Evolutionary conservation across 2,113 vertebrate species (phyloP).

Genomic region (Chascanopsetta lugubris): DNA sequence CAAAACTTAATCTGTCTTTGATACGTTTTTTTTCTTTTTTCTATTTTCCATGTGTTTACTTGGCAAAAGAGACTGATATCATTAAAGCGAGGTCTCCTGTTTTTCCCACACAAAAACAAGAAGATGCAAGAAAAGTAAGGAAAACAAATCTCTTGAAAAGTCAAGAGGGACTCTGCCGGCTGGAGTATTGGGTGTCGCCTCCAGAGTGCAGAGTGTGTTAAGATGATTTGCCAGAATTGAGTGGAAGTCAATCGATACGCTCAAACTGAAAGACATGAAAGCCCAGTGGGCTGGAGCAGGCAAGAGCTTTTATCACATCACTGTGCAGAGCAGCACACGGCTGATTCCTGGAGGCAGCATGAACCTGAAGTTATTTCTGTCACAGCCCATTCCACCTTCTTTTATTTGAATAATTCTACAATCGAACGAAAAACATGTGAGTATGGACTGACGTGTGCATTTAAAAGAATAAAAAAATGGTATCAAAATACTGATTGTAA

Average conservation of each 20-base stretch:
- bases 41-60: no score
- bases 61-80: no score
- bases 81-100: no score
- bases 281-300: not conserved
- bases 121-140: not conserved
- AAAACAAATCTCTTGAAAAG: not conserved
- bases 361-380: no score
- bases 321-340: not conserved
- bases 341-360: not conserved
- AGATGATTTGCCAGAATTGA: not conserved
- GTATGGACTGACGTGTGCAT: no score
- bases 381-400: no score
- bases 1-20: no score
- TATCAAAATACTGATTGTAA: no score
- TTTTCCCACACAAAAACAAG: not conserved
- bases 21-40: no score
- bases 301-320: constrained; percentile 1
- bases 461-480: no score
- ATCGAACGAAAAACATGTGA: no score
- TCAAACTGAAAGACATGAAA: not conserved
- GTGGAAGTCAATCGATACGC: constrained; percentile 1
- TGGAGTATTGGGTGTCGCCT: not conserved
- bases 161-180: not conserved
- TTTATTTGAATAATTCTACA: no score
- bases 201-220: not conserved